Base-by-base conservation (phyloP, 2,113 vertebrate species). In the Pionites leucogaster region DNA sequence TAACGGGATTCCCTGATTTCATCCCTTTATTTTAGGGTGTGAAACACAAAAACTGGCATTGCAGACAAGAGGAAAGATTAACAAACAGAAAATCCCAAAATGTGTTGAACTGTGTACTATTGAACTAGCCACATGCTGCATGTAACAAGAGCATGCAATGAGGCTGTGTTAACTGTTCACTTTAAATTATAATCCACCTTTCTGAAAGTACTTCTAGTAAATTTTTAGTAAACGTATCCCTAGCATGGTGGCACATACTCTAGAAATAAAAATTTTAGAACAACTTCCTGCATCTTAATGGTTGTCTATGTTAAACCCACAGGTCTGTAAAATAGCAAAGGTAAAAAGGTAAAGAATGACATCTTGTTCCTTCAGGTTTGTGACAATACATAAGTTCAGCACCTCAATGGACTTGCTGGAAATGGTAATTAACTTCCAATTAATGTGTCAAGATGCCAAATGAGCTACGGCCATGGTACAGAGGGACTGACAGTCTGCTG, bases 361-460 rank as follows among this genome's bases (percentile, higher is more conserved):
- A 64, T 53, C 63, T 69, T 0, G 0, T 80, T 92, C 75, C 42
- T 77, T 90, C 31, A 59, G 39, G 46, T 80, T 53, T 52, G 63
- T 93, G 64, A 80, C 62, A 42, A 37, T 80, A 55, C 39, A 47
- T 6, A 83, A 88, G 74, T 96, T 90, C 29, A 69, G 28, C 60
- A 88, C 74, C 67, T 87, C 74, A 62, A 37, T 69, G 79, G 87
- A 65, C 85, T 88, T 87, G 42, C 44, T 94, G 25, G 49, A 85
- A 91, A 74, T 33, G 47, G 84, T 95, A 94, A 95, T 93, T 95
- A 96, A 90, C 86, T 93, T 88, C 60, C 76, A 86, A 16, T 90
- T 96, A 86, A 86, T 15, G 33, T 78, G 90, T 90, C 65, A 79
- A 88, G 83, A 57, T 83, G 90, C 85, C 95, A 96, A 31, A 93